phyloP scores from a whole-genome alignment of 2,797 vertebrate genomes.

The Eospalax fontanierii region DNA sequence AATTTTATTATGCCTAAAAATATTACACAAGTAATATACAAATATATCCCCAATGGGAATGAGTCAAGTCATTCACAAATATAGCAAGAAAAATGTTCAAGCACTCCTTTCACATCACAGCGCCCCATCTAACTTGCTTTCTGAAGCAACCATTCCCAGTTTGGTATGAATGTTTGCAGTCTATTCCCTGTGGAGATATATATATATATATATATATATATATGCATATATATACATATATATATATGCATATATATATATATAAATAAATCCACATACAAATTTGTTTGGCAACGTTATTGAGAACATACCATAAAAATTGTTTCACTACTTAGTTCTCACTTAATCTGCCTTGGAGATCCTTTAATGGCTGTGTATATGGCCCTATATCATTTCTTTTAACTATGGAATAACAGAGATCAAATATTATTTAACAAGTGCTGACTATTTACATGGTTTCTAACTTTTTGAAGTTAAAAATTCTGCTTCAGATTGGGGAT shows the following conservation, averaged over 20 bases:
- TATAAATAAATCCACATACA: background rate
- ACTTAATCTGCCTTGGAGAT: background rate
- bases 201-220: background rate
- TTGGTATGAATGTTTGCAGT: constrained; percentile 49
- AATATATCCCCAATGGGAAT: constrained; percentile 67
- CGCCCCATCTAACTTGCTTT: background rate
- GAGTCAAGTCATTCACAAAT: constrained; percentile 62
- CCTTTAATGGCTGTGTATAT: background rate
- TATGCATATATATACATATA: background rate
- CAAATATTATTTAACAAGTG: constrained; percentile 38
- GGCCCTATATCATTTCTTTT: constrained; percentile 58
- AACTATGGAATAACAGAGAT: constrained; percentile 1
- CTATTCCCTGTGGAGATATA: background rate
- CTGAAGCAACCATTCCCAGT: constrained; percentile 41
- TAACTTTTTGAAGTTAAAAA: constrained; percentile 38
- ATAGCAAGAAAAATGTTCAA: constrained; percentile 44
- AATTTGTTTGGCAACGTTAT: constrained; percentile 44
- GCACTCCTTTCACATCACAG: background rate
- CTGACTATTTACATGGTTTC: constrained; percentile 20
- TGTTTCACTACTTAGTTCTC: constrained; percentile 27
- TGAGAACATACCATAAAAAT: constrained; percentile 45
- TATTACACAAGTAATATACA: constrained; percentile 60
- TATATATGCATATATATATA: background rate
- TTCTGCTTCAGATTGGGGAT: background rate
- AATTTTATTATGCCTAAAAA: constrained; percentile 71